phyloP scores from a whole-genome alignment of 2,888 invertebrate genomes.

The Apomyelois bistriatella region DNA sequence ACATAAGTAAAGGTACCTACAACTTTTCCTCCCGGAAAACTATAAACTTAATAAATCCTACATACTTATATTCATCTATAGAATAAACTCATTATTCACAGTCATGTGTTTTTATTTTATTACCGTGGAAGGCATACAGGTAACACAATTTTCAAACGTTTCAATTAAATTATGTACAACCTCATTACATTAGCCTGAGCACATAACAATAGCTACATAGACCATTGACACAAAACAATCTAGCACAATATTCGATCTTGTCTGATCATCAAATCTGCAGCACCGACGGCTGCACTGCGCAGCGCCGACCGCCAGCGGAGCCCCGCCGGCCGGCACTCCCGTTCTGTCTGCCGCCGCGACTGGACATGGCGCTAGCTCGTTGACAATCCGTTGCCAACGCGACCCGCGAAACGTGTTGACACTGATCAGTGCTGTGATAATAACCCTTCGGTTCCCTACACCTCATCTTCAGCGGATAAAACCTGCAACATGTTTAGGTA shows the following conservation, averaged over 20 bases:
- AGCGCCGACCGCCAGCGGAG: conserved; percentile 18
- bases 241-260: not conserved
- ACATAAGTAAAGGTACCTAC: too few species aligned
- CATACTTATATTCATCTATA: too few species aligned
- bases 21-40: too few species aligned
- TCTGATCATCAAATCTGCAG: not conserved
- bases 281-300: not conserved
- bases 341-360: conserved; percentile 52
- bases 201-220: too few species aligned
- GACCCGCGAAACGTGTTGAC: conserved; percentile 38
- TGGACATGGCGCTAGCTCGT: conserved; percentile 50
- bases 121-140: too few species aligned
- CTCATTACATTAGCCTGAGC: too few species aligned
- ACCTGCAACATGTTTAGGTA: conserved; percentile 41
- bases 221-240: not conserved
- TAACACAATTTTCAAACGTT: too few species aligned
- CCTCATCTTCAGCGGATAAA: conserved; percentile 27
- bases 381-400: conserved; percentile 32
- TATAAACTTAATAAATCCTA: too few species aligned
- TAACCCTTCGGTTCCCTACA: conserved; percentile 20
- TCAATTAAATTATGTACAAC: too few species aligned
- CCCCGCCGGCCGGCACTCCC: conserved; percentile 47
- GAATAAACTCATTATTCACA: too few species aligned
- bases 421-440: conserved; percentile 51
- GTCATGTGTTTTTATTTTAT: too few species aligned